Evolutionary conservation across 2,113 vertebrate genomes (phyloP).

Genomic region (Halcyon malimbica): DNA sequence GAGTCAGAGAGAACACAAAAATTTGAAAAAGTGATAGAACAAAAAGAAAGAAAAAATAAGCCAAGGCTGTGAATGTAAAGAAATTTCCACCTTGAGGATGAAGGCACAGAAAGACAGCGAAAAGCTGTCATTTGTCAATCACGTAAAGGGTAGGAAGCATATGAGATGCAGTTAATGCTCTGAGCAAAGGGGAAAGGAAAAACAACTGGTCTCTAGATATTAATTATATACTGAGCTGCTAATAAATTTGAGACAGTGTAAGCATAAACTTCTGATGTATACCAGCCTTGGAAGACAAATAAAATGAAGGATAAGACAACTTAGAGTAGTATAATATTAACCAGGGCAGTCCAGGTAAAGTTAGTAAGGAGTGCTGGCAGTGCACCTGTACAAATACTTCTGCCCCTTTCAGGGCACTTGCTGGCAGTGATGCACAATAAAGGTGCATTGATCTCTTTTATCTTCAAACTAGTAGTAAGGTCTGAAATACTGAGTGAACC

Average conservation of each 20-base stretch:
- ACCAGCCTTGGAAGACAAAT: constrained; percentile 24
- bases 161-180: constrained; percentile 19
- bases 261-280: constrained; percentile 6
- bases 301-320: not conserved
- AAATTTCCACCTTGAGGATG: constrained; percentile 7
- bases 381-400: constrained; percentile 58
- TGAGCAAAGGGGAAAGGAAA: not conserved
- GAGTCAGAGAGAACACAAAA: not conserved
- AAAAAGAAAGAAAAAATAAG: not conserved
- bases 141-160: constrained; percentile 53
- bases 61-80: not conserved
- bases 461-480: constrained; percentile 40
- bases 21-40: not conserved
- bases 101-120: constrained; percentile 12
- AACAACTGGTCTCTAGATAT: constrained; percentile 23
- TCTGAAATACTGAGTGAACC: constrained; percentile 58
- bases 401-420: constrained; percentile 29
- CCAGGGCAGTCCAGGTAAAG: not conserved
- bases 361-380: not conserved
- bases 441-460: constrained; percentile 65
- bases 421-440: constrained; percentile 50
- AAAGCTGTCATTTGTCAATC: constrained; percentile 64
- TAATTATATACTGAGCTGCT: constrained; percentile 55
- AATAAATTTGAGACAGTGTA: constrained; percentile 15
- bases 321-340: constrained; percentile 56